Evolutionary conservation across 1,140 invertebrate genomes (phyloP).

Genomic region (Lasioglossum albipes): DNA sequence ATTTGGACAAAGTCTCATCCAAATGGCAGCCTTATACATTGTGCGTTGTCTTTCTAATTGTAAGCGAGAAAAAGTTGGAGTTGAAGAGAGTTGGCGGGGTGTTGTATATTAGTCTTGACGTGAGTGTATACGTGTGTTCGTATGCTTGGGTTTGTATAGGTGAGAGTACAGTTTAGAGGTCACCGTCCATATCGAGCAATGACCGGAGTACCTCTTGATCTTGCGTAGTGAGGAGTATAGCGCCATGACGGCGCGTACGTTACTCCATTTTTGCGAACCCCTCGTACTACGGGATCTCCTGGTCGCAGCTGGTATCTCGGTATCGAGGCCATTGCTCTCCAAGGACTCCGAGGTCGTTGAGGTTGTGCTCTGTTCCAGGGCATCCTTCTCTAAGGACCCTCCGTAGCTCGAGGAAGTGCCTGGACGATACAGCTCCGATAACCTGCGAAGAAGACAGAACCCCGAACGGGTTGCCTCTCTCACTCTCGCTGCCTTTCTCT

Average conservation of each 20-base stretch:
- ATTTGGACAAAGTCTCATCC: too few species aligned
- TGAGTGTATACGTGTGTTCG: not conserved
- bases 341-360: conserved; percentile 73
- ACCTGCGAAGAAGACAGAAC: conserved; percentile 75
- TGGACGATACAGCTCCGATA: conserved; percentile 61
- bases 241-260: conserved; percentile 90
- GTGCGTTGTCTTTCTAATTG: too few species aligned
- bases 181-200: conserved; percentile 62
- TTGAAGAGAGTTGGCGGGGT: too few species aligned
- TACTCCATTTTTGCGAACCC: conserved; percentile 90
- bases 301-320: conserved; percentile 62
- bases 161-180: conserved; percentile 52
- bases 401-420: conserved; percentile 57
- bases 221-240: conserved; percentile 92
- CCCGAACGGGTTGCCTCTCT: conserved; percentile 62
- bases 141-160: conserved; percentile 3
- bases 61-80: too few species aligned
- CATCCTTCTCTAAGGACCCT: conserved; percentile 49
- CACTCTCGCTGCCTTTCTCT: conserved; percentile 40
- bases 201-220: conserved; percentile 88
- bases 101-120: not conserved
- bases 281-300: conserved; percentile 78
- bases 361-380: conserved; percentile 27
- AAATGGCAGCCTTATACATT: too few species aligned
- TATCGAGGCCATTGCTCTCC: conserved; percentile 70